Evolutionary conservation across 2,113 vertebrate genomes (phyloP).

Genomic region (Herpetotheres cachinnans): DNA sequence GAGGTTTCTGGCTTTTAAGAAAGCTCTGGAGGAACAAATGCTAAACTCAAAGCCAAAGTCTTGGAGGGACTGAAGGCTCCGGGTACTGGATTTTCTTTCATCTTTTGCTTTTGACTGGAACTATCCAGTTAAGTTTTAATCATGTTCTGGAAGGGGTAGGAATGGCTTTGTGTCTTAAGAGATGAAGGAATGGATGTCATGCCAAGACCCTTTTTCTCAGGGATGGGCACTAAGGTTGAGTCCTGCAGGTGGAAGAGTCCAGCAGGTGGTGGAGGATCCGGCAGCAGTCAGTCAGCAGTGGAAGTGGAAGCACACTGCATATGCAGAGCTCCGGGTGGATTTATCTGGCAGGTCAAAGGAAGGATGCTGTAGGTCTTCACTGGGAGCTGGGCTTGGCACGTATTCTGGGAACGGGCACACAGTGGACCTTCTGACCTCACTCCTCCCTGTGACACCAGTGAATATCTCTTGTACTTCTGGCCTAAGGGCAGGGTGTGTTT

Average conservation of each 20-base stretch:
- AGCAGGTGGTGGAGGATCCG: neutral
- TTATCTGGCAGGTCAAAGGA: neutral
- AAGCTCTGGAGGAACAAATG: conserved; percentile 25
- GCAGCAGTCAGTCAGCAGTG: accelerated
- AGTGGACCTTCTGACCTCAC: neutral
- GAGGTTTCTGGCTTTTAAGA: conserved; percentile 45
- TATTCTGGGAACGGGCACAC: neutral
- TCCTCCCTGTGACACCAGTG: neutral
- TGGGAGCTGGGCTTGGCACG: neutral
- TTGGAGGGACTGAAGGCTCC: neutral
- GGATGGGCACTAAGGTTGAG: neutral
- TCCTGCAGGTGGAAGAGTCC: neutral
- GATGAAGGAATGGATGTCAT: neutral
- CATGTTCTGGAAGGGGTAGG: neutral
- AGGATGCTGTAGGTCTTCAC: neutral
- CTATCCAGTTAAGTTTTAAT: neutral
- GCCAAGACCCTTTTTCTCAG: neutral
- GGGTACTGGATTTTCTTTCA: neutral
- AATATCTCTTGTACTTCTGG: neutral
- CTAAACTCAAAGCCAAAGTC: neutral
- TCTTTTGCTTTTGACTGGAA: neutral
- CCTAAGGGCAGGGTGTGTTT: neutral
- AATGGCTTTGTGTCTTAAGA: neutral
- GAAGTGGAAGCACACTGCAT: neutral
- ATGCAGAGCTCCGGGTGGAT: accelerated